These are phyloP conservation scores for Drosophila willistoni DNA, from an alignment of 1,140 invertebrate genomes.

Conservation along the genomic window DNA sequence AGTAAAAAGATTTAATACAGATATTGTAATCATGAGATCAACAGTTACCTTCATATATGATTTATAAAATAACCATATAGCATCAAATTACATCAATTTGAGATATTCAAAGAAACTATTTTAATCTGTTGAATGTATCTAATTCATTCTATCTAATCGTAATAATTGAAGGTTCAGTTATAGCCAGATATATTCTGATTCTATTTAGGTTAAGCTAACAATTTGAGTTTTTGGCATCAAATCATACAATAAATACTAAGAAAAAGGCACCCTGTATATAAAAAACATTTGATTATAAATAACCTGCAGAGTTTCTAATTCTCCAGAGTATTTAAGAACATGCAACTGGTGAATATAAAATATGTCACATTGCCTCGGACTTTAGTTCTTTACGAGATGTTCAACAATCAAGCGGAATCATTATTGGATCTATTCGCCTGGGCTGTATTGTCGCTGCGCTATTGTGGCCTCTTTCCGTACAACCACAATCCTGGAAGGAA, in stretches of 20 bases:
- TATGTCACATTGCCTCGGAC: background rate
- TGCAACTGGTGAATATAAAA: background rate
- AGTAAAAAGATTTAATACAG: too few species aligned
- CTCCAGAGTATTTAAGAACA: background rate
- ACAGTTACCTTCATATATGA: too few species aligned
- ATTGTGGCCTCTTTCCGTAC: constrained; percentile 36
- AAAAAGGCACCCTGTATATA: background rate
- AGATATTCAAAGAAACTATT: too few species aligned
- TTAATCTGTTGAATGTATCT: too few species aligned
- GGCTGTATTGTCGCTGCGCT: constrained; percentile 12
- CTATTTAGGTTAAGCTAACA: background rate
- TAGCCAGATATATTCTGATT: background rate
- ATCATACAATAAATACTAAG: background rate
- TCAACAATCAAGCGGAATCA: background rate
- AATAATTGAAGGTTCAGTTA: too few species aligned
- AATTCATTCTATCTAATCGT: too few species aligned
- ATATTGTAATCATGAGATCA: too few species aligned
- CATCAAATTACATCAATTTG: too few species aligned
- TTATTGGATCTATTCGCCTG: constrained; percentile 22
- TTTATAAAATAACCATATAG: too few species aligned
- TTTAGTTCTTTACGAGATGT: constrained; percentile 18
- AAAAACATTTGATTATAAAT: background rate
- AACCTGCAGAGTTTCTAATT: too few species aligned
- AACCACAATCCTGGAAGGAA: background rate
- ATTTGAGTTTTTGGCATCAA: too few species aligned